A percentile compares a stretch with the other conserved stretches of the same genome.
phyloP scores from a whole-genome alignment of 2,113 vertebrate species.

The Echinops telfairi region DNA sequence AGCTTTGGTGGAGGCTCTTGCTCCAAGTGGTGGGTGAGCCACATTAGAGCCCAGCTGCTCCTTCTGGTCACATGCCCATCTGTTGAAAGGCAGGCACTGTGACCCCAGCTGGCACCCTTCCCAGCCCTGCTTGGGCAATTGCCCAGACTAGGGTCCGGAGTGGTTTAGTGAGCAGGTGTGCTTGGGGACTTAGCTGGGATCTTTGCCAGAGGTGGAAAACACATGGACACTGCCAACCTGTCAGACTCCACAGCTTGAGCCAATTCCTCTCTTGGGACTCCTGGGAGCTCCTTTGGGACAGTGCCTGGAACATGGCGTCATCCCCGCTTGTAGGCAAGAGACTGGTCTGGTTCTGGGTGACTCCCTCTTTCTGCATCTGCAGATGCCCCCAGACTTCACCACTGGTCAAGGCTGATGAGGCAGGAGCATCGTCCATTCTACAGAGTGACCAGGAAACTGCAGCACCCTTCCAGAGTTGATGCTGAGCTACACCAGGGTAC shows the following conservation, averaged over 20 bases:
- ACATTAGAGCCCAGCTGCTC: background rate
- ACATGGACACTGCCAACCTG: background rate
- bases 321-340: background rate
- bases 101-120: background rate
- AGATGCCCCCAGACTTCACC: background rate
- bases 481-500: background rate
- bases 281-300: background rate
- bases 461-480: background rate
- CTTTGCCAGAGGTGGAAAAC: background rate
- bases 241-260: background rate
- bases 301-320: background rate
- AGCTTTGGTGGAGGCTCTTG: background rate
- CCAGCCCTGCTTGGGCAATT: background rate
- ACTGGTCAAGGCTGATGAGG: background rate
- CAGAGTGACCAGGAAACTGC: background rate
- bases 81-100: background rate
- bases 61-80: background rate
- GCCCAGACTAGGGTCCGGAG: background rate
- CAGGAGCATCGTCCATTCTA: accelerated
- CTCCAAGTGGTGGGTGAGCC: background rate
- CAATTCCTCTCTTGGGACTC: background rate
- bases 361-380: background rate
- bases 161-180: background rate
- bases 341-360: background rate
- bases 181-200: too few relatives aligned